These are phyloP conservation scores for Tetranychus urticae DNA, from an alignment of 1,140 invertebrate genomes.

Conservation along the genomic window DNA sequence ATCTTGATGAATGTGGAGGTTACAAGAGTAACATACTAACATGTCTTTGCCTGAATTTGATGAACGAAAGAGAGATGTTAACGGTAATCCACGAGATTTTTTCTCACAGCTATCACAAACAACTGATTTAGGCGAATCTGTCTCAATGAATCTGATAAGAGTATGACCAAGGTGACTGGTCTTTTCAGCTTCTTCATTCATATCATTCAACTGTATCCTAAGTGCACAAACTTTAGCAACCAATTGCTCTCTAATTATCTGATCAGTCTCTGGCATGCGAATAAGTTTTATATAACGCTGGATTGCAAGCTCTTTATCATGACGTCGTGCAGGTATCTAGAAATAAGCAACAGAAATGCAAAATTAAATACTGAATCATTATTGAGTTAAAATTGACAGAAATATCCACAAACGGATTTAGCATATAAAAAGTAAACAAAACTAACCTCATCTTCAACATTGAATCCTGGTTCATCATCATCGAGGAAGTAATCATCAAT, in stretches of 20 bases:
- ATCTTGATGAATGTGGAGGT: slow-evolving; percentile 4
- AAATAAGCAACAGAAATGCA: neutral
- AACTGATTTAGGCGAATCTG: neutral
- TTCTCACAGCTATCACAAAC: slow-evolving; percentile 5
- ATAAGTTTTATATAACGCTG: neutral
- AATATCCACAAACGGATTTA: neutral
- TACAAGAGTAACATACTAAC: slow-evolving; percentile 2
- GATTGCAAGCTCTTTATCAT: neutral
- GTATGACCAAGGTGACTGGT: neutral
- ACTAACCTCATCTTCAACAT: neutral
- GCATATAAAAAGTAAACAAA: neutral
- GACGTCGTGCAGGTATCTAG: neutral
- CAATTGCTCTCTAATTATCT: slow-evolving; percentile 5
- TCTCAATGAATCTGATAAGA: neutral
- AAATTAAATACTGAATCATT: too few species aligned
- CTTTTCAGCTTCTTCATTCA: slow-evolving; percentile 4
- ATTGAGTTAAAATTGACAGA: neutral
- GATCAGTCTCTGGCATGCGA: neutral
- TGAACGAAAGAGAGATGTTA: neutral
- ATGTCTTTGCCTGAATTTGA: neutral
- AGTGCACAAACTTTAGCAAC: slow-evolving; percentile 6
- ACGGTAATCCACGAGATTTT: neutral
- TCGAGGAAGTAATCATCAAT: too few species aligned
- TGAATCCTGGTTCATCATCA: neutral
- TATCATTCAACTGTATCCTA: slow-evolving; percentile 5